phyloP scores from a whole-genome alignment of 2,888 invertebrate species.

The Rhagonycha lutea region DNA sequence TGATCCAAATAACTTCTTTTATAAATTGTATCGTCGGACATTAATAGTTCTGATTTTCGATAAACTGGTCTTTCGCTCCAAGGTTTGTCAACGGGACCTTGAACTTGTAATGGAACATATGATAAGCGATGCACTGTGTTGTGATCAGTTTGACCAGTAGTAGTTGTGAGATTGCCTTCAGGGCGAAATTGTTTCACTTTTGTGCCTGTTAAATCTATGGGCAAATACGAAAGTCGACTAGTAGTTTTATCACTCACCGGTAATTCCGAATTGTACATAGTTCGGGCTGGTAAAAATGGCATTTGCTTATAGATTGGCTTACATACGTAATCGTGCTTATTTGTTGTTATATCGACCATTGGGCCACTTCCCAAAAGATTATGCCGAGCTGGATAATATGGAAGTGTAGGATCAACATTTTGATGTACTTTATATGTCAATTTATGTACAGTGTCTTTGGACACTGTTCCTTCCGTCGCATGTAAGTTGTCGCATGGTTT shows the following conservation, averaged over 20 bases:
- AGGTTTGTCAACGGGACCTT: conserved; percentile 51
- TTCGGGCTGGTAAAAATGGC: conserved; percentile 53
- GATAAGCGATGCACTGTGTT: conserved; percentile 61
- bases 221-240: conserved; percentile 14
- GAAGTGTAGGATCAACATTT: conserved; percentile 53
- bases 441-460: conserved; percentile 57
- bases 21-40: conserved; percentile 65
- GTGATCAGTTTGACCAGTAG: conserved; percentile 51
- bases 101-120: conserved; percentile 54
- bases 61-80: conserved; percentile 54
- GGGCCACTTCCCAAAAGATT: conserved; percentile 62
- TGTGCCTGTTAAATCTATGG: conserved; percentile 49
- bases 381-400: conserved; percentile 59
- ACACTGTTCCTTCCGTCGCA: conserved; percentile 35
- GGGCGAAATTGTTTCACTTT: not conserved
- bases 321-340: conserved; percentile 66
- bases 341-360: conserved; percentile 66
- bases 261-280: conserved; percentile 51
- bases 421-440: conserved; percentile 60
- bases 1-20: conserved; percentile 54
- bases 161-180: not conserved
- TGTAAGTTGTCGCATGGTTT: conserved; percentile 42
- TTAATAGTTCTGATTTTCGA: conserved; percentile 51
- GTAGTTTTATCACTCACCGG: conserved; percentile 45
- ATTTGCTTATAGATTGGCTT: conserved; percentile 57